Evolutionary conservation across 2,888 invertebrate species (phyloP), one percentile per base, ranked within the genome.

Genomic region (Gastracanthus pulcherrimus): DNA sequence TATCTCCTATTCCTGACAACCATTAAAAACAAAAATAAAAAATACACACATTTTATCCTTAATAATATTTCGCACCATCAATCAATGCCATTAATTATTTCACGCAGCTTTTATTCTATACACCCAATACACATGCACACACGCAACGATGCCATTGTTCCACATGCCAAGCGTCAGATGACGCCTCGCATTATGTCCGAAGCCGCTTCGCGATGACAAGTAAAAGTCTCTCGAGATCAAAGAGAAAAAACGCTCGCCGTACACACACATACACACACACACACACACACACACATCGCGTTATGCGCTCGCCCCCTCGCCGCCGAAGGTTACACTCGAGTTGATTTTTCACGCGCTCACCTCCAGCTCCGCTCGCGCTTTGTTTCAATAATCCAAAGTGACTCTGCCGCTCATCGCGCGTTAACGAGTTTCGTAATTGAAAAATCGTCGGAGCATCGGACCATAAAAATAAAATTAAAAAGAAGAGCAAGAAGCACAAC

Each of bases 31-130:
- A 48, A 16, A 55, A 64, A 64, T 31, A 71, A 36, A 34, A 64
- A 6, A 34, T 11, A n/a, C 11, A 3, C 23, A 0, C n/a, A 16
- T 31, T 60, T 31, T 34, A 48, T 72, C 48, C 58, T 66, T 62
- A 75, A 74, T 64, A 62, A 75, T 70, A 78, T 58, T 75, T 60
- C 26, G 36, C 66, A 36, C 55, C 82, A 75, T 78, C 78, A 62
- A 78, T 81, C 81, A 81, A 81, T 67, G 76, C 72, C 76, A 77
- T 60, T 81, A 81, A 81, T 81, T 81, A 81, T 72, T 76, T 76
- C 48, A 72, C 62, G 67, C 64, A 69, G 64, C 74, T 31, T 58
- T 78, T 69, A 64, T 66, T 23, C 16, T 51, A 23, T 3, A 3
- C 23, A 36, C 23, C 41, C 55, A 26, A 36, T 26, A 55, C 41